Conservation (phyloP, 92 coral and sea anemone genomes). For the Ricordea florida region DNA sequence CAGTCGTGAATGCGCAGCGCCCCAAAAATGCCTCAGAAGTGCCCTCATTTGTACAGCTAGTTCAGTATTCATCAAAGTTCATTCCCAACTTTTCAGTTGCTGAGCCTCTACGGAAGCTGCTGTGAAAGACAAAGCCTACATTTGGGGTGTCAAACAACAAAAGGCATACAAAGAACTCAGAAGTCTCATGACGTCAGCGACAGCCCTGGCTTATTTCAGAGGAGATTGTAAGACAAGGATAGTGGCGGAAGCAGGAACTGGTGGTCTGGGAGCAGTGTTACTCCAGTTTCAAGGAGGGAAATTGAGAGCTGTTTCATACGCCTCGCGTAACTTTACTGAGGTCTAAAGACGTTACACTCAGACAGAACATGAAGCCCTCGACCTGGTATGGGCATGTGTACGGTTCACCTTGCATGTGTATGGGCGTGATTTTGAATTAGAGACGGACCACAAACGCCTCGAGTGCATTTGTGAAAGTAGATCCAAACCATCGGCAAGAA, state of each 20-base stretch:
- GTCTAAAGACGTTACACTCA: constrained; percentile 48
- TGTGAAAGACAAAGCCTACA: constrained; percentile 41
- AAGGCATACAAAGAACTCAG: constrained; percentile 34
- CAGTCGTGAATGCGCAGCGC: constrained; percentile 41
- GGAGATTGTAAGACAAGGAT: constrained; percentile 27
- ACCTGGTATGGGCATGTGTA: constrained; percentile 51
- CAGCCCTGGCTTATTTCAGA: constrained; percentile 42
- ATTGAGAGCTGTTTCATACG: constrained; percentile 67
- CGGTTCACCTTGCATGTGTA: constrained; percentile 49
- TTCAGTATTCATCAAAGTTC: constrained; percentile 45
- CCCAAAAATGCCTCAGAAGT: constrained; percentile 41
- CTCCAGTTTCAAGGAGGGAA: constrained; percentile 40
- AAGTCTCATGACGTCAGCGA: constrained; percentile 30
- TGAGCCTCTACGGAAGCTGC: constrained; percentile 27
- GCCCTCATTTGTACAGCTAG: constrained; percentile 49
- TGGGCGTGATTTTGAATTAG: constrained; percentile 52
- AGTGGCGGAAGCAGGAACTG: constrained; percentile 61
- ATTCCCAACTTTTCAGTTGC: constrained; percentile 43
- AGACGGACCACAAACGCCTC: constrained; percentile 69
- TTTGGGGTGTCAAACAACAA: constrained; percentile 31
- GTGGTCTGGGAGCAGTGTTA: constrained; percentile 57
- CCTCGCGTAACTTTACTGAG: constrained; percentile 46
- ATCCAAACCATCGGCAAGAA: constrained; percentile 52
- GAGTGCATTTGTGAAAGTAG: constrained; percentile 30
- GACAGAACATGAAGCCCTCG: constrained; percentile 53